Conservation (phyloP, 2,113 vertebrate species). For the Mus spicilegus region DNA sequence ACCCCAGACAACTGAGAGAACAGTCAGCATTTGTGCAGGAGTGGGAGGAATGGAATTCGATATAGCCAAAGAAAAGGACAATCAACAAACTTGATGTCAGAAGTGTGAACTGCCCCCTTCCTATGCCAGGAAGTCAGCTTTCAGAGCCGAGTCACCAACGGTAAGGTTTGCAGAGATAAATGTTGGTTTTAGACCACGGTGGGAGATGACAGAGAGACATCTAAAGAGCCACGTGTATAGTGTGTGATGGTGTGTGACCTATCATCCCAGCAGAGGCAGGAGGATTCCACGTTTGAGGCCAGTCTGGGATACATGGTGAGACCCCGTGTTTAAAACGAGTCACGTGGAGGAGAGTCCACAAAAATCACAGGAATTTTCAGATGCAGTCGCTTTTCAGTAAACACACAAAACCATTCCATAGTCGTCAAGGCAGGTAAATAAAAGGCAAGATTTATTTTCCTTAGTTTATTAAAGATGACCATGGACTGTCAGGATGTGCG, state of each 20-base stretch:
- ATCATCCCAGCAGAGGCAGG: not conserved
- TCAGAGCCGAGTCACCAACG: not conserved
- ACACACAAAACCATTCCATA: not conserved
- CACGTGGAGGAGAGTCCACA: not conserved
- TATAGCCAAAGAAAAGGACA: not conserved
- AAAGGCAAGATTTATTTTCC: constrained; percentile 59
- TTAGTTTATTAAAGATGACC: constrained; percentile 86
- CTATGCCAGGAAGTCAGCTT: not conserved
- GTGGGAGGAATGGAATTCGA: not conserved
- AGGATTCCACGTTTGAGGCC: not conserved
- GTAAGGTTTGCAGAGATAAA: not conserved
- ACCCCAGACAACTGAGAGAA: not conserved
- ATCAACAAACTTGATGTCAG: not conserved
- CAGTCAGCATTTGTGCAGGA: not conserved
- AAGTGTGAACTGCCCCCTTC: not conserved
- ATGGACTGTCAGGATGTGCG: constrained; percentile 56
- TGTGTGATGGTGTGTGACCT: not conserved
- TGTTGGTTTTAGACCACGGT: not conserved
- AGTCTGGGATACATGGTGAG: not conserved
- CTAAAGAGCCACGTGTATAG: not conserved
- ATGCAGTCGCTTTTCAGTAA: not conserved
- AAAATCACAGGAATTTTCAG: not conserved
- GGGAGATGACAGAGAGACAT: not conserved
- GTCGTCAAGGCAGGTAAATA: constrained; percentile 4
- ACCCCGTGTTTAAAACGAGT: not conserved